phyloP scores from a whole-genome alignment of 2,797 vertebrate species.

The Acrocephalus scirpaceus region DNA sequence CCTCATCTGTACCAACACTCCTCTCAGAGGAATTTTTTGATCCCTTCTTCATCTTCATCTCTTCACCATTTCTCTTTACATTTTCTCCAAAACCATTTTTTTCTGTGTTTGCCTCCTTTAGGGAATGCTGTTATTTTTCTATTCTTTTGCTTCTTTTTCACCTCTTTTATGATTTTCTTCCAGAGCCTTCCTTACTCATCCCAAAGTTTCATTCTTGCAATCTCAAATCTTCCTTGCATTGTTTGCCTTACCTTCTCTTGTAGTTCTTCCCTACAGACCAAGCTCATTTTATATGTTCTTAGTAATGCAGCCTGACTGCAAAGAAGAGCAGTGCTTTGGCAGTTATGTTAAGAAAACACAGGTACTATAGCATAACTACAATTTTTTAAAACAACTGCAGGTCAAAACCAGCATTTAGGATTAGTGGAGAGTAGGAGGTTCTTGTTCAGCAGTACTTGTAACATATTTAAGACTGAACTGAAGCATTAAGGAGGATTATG shows the following conservation, averaged over 20 bases:
- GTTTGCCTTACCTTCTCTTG: slow-evolving; percentile 38
- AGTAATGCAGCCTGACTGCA: slow-evolving; percentile 18
- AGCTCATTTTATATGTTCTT: not conserved
- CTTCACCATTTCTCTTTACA: not conserved
- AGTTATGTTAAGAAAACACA: slow-evolving; percentile 3
- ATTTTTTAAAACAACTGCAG: not conserved
- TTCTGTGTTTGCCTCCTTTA: not conserved
- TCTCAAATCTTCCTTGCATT: slow-evolving; percentile 19
- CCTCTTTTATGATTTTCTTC: not conserved
- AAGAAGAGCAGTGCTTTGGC: slow-evolving; percentile 10
- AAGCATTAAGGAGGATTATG: not conserved
- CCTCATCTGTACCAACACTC: not conserved
- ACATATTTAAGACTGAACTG: not conserved
- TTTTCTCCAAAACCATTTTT: not conserved
- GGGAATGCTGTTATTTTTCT: not conserved
- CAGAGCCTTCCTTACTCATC: not conserved
- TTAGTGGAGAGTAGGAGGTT: not conserved
- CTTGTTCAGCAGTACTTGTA: not conserved
- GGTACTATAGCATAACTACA: not conserved
- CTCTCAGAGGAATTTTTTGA: not conserved
- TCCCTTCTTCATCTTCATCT: not conserved
- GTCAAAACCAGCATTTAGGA: not conserved
- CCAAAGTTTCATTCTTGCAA: slow-evolving; percentile 10
- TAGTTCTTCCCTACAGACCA: slow-evolving; percentile 12
- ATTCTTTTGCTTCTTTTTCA: not conserved